A percentile compares a stretch with the other conserved stretches of the same genome.
phyloP scores from a whole-genome alignment of 2,113 vertebrate genomes.

The Callithrix jacchus region DNA sequence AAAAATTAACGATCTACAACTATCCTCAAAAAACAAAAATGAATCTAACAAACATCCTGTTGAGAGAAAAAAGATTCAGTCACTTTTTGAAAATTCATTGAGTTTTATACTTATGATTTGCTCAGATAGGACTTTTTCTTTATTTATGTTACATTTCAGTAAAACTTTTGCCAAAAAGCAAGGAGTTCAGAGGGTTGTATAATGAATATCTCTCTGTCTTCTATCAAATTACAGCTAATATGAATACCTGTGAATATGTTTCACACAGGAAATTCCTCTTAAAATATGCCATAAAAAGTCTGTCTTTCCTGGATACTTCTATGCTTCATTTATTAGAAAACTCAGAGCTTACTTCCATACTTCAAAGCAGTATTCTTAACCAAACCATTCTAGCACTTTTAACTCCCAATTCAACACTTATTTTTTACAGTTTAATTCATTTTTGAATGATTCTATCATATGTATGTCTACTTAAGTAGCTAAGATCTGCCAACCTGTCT shows the following conservation, averaged over 20 bases:
- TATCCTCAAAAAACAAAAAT: not conserved
- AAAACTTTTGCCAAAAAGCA: not conserved
- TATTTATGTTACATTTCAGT: not conserved
- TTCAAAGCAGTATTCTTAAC: not conserved
- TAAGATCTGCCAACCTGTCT: not conserved
- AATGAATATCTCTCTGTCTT: not conserved
- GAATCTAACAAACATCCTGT: not conserved
- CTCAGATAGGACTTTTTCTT: not conserved
- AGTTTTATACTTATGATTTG: not conserved
- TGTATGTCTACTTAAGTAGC: not conserved
- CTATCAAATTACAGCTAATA: not conserved
- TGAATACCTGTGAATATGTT: not conserved
- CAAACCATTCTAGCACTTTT: not conserved
- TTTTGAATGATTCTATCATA: not conserved
- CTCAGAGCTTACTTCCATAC: not conserved
- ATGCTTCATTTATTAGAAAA: slow-evolving; percentile 34
- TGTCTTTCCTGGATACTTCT: slow-evolving; percentile 27
- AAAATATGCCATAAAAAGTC: slow-evolving; percentile 21
- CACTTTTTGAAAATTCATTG: not conserved
- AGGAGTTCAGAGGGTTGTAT: not conserved
- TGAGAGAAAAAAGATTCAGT: not conserved
- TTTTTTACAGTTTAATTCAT: not conserved
- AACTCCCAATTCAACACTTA: slow-evolving; percentile 11
- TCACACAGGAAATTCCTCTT: slow-evolving; percentile 18
- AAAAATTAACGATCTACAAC: not conserved